A percentile compares a stretch with the other conserved stretches of the same genome.
These are phyloP conservation scores for Taxidea taxus DNA, from an alignment of 2,113 vertebrate species.

Conservation along the genomic window DNA sequence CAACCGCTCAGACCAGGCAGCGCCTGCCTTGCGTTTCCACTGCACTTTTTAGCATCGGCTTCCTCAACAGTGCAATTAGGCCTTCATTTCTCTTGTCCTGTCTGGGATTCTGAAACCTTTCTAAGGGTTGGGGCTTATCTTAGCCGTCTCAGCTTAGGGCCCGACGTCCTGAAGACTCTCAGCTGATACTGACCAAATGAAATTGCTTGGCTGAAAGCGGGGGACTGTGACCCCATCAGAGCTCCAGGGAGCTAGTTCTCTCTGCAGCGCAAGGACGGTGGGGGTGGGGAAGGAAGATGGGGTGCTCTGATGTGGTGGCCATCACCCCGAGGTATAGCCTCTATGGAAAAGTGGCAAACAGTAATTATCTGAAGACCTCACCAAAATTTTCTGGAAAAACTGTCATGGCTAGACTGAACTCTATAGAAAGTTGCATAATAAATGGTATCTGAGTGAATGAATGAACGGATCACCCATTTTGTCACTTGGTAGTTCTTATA, in stretches of 20 bases:
- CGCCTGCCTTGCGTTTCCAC: neutral
- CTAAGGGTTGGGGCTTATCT: neutral
- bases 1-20: neutral
- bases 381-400: neutral
- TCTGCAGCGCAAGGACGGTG: no score
- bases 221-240: neutral
- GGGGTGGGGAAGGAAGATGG: neutral
- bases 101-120: neutral
- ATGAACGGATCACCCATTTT: neutral
- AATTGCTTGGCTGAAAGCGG: neutral
- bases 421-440: accelerated
- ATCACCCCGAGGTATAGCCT: neutral
- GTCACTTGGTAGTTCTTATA: neutral
- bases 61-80: neutral
- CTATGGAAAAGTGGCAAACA: neutral
- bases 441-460: neutral
- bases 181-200: neutral
- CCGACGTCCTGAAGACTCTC: no score
- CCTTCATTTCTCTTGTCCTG: neutral
- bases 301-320: neutral
- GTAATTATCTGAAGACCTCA: neutral
- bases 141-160: neutral
- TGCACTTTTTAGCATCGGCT: neutral
- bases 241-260: neutral
- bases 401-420: neutral